Evolutionary conservation across 2,888 invertebrate genomes (phyloP).

Genomic region (Drosophila percnosoma): DNA sequence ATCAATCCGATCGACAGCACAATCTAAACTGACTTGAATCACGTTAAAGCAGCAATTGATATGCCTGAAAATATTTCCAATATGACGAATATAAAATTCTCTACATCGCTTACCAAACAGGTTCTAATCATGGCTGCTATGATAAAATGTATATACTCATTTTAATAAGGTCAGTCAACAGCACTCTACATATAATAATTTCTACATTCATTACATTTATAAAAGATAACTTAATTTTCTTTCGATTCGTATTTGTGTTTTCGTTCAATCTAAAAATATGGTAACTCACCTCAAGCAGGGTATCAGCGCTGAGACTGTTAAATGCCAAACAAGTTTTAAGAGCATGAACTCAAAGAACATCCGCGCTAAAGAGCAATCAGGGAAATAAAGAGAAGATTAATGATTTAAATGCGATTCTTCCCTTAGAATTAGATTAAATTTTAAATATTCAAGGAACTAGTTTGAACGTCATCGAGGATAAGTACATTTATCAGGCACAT

Average conservation of each 20-base stretch:
- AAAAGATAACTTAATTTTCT: not conserved
- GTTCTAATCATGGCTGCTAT: not conserved
- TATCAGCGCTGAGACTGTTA: conserved; percentile 4
- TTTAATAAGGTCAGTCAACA: not conserved
- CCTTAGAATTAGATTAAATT: not conserved
- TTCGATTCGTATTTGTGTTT: not conserved
- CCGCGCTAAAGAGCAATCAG: conserved; percentile 4
- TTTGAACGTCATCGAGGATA: not conserved
- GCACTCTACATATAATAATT: not conserved
- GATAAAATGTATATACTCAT: not conserved
- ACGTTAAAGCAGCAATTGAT: conserved; percentile 11
- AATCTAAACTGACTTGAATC: conserved; percentile 52
- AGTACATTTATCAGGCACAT: not conserved
- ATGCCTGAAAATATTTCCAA: not conserved
- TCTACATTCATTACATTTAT: not conserved
- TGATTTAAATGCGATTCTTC: no score
- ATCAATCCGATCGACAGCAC: conserved; percentile 50
- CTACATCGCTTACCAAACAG: not conserved
- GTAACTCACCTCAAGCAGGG: not conserved
- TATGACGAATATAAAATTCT: conserved; percentile 3
- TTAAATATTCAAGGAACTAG: not conserved
- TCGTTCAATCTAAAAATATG: not conserved
- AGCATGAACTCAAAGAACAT: not conserved
- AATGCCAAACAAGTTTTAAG: conserved; percentile 39
- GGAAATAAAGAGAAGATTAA: not conserved